Evolutionary conservation across 2,888 invertebrate genomes (phyloP).

Genomic region (Apamea monoglypha): DNA sequence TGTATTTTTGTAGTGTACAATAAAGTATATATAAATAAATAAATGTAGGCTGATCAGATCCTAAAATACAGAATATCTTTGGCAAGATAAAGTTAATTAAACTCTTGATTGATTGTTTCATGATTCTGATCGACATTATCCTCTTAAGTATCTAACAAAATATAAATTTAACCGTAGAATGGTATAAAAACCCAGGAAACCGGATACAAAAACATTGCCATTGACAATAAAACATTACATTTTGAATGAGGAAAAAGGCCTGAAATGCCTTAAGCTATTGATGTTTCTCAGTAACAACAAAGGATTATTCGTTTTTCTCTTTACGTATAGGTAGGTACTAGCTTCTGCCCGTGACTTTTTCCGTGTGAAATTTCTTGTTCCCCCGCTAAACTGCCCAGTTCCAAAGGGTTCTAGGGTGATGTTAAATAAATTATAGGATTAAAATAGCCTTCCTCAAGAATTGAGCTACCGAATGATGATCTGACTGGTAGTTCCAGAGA

Average conservation of each 20-base stretch:
- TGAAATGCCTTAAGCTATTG: conserved; percentile 28
- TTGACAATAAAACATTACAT: conserved; percentile 33
- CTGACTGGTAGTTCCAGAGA: neutral
- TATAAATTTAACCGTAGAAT: neutral
- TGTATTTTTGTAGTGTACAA: too few relatives aligned
- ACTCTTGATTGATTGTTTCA: neutral
- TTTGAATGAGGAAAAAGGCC: conserved; percentile 19
- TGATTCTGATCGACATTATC: neutral
- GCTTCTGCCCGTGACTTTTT: neutral
- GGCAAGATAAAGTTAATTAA: neutral
- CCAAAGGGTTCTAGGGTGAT: neutral
- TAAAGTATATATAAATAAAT: too few relatives aligned
- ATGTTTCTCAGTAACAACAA: conserved; percentile 12
- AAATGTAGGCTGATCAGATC: too few relatives aligned
- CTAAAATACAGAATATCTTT: neutral
- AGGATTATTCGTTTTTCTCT: neutral
- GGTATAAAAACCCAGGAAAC: neutral
- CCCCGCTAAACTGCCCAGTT: neutral
- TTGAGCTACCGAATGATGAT: neutral
- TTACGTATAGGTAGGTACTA: neutral
- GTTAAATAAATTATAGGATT: neutral
- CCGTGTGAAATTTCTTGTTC: neutral
- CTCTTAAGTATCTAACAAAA: neutral
- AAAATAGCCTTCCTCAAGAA: neutral
- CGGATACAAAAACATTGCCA: conserved; percentile 17